Evolutionary conservation across 2,113 vertebrate genomes (phyloP).

Genomic region (Cyanistes caeruleus): DNA sequence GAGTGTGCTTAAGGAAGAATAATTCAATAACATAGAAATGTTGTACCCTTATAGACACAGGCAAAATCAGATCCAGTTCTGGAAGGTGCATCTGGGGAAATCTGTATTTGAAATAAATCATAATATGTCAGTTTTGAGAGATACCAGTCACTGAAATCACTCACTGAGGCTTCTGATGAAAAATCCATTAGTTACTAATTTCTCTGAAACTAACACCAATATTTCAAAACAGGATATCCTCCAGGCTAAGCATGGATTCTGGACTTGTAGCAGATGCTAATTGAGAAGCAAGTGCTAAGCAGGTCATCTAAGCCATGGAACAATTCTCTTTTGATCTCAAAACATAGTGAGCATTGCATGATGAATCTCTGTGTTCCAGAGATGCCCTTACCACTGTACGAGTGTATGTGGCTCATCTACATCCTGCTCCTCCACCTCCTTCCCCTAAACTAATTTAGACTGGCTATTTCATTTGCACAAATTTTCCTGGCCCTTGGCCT

Average conservation of each 20-base stretch:
- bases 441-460: neutral
- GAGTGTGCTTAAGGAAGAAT: neutral
- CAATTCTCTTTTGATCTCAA: neutral
- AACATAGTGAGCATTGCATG: neutral
- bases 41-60: neutral
- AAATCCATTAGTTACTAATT: neutral
- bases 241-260: neutral
- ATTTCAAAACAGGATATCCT: neutral
- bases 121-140: neutral
- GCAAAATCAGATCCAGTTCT: neutral
- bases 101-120: neutral
- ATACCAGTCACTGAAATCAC: neutral
- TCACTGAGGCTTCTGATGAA: neutral
- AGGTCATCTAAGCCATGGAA: neutral
- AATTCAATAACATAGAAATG: neutral
- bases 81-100: neutral
- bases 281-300: neutral
- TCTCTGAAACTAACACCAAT: neutral
- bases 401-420: neutral
- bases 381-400: rapidly evolving
- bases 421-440: neutral
- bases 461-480: neutral
- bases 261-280: neutral
- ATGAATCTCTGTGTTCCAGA: neutral
- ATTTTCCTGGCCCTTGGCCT: neutral